Evolutionary conservation across 2,888 invertebrate species (phyloP).

Genomic region (Athalia circularis): DNA sequence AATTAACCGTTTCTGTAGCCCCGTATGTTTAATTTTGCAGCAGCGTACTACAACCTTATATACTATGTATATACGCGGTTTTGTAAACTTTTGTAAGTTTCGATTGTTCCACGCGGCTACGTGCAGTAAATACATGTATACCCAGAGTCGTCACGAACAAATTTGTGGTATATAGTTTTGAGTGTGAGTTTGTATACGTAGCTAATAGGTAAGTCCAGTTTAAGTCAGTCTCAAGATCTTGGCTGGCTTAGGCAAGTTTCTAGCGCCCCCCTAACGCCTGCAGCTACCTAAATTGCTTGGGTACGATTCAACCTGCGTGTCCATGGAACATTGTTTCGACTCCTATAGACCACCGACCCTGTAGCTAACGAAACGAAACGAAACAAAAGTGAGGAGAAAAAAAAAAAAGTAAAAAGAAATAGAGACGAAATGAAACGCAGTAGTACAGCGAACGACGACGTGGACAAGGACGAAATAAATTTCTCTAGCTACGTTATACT

Average conservation of each 20-base stretch:
- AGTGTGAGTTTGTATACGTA: constrained; percentile 13
- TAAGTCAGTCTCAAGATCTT: constrained; percentile 46
- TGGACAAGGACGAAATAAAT: constrained; percentile 45
- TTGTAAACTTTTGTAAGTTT: constrained; percentile 2
- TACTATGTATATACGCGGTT: background rate
- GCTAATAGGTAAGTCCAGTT: constrained; percentile 46
- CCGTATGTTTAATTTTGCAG: too few species aligned
- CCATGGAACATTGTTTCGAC: constrained; percentile 36
- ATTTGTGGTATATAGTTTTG: constrained; percentile 18
- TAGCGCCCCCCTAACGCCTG: constrained; percentile 16
- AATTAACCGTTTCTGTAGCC: too few species aligned
- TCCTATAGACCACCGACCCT: background rate
- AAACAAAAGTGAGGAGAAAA: constrained; percentile 28
- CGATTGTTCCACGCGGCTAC: background rate
- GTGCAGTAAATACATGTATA: background rate
- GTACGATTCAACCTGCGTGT: constrained; percentile 40
- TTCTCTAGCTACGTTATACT: constrained; percentile 20
- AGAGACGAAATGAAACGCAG: constrained; percentile 15
- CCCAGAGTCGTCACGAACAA: constrained; percentile 16
- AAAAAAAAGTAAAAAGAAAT: constrained; percentile 7
- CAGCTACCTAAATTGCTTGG: constrained; percentile 29
- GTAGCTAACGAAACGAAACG: background rate
- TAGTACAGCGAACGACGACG: constrained; percentile 9
- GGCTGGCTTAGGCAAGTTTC: constrained; percentile 47
- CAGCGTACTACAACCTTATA: too few species aligned